Conservation (phyloP, 2,113 vertebrate genomes). For the Chinchilla lanigera region DNA sequence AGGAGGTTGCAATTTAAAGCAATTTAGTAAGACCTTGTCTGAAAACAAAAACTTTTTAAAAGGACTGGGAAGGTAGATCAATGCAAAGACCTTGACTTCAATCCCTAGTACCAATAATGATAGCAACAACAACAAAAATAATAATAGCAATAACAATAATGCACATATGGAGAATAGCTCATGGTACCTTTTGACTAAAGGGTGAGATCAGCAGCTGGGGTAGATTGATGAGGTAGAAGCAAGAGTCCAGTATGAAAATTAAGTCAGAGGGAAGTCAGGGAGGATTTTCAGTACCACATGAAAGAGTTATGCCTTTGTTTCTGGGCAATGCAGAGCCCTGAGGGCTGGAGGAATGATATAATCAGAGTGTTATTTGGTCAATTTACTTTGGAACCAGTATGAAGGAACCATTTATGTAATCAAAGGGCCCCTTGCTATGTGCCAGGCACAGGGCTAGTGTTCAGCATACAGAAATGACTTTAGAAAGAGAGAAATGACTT, state of each 20-base stretch:
- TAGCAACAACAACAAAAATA: background rate
- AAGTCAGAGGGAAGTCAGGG: conserved; percentile 42
- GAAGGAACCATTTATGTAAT: conserved; percentile 14
- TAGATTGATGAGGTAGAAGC: background rate
- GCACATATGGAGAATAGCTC: background rate
- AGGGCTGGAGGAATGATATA: background rate
- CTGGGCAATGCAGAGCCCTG: background rate
- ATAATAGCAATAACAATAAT: background rate
- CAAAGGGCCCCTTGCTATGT: background rate
- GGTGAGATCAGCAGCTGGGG: background rate
- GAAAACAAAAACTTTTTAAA: background rate
- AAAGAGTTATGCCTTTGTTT: conserved; percentile 48
- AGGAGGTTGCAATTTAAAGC: background rate
- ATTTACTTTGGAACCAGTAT: conserved; percentile 51
- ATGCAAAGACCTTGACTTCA: background rate
- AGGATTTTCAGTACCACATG: background rate
- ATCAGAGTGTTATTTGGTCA: conserved; percentile 38
- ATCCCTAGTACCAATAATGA: background rate
- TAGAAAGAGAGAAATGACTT: background rate
- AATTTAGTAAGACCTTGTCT: background rate
- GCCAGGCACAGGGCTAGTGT: background rate
- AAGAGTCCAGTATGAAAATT: background rate
- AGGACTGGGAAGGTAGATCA: background rate
- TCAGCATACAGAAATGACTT: background rate
- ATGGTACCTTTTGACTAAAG: background rate